phyloP scores from a whole-genome alignment of 2,113 vertebrate species.

The Mixornis gularis region DNA sequence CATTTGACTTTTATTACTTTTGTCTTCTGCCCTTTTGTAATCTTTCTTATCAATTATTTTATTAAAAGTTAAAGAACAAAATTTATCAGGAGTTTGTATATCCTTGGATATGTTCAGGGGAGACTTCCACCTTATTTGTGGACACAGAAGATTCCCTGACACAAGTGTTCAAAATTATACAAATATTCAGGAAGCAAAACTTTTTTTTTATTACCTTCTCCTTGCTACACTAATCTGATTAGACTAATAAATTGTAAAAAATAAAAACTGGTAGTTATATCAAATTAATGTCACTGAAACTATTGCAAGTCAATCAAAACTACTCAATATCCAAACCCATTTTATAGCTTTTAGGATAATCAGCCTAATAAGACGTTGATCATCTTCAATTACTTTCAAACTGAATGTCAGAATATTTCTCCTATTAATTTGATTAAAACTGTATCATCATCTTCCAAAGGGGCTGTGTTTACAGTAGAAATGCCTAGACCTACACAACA shows the following conservation, averaged over 20 bases:
- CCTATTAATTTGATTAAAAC: conserved; percentile 34
- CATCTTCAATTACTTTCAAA: conserved; percentile 13
- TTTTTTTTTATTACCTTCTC: neutral
- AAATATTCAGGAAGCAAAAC: neutral
- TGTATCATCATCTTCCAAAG: neutral
- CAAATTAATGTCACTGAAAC: conserved; percentile 42
- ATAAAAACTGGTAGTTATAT: conserved; percentile 21
- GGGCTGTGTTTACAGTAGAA: neutral
- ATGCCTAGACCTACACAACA: neutral
- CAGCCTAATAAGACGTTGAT: neutral
- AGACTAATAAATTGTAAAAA: neutral
- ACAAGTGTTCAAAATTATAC: neutral
- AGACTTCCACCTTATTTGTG: neutral
- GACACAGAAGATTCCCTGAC: neutral
- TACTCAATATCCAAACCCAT: conserved; percentile 5
- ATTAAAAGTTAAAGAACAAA: neutral
- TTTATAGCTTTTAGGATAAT: neutral
- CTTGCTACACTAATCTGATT: neutral
- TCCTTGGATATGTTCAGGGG: neutral
- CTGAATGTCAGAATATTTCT: conserved; percentile 1
- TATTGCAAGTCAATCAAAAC: neutral
- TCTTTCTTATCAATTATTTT: neutral
- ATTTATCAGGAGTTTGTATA: neutral
- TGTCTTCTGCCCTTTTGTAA: neutral
- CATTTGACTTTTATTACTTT: neutral